Evolutionary conservation across 2,888 invertebrate genomes (phyloP), one percentile per base, ranked within the genome.

Genomic region (Mesorhabditis belari): DNA sequence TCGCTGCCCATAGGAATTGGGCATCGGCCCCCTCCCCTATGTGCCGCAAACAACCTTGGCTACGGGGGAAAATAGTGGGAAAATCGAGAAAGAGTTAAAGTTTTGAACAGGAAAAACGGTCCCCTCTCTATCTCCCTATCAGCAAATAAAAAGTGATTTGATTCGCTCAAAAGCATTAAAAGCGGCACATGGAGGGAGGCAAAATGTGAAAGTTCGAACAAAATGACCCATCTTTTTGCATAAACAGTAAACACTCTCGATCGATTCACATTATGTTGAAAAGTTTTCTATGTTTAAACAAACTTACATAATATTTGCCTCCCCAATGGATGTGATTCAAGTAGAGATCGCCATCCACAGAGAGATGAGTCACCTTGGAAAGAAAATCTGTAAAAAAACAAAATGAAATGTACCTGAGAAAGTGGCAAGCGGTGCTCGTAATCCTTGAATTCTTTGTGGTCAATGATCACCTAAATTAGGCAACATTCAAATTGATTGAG

Each of bases 361-460:
- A 74, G 50, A 75, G 60, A 59, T 75, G 75, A 21, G 68, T 66
- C 67, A 35, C 44, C 56, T 23, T n/a, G n/a, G n/a, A n/a, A n/a
- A n/a, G n/a, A n/a, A n/a, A n/a, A n/a, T n/a, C n/a, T n/a, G n/a
- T n/a, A n/a, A n/a, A n/a, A n/a, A n/a, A n/a, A n/a, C n/a, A n/a
- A n/a, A n/a, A n/a, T n/a, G n/a, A n/a, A n/a, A n/a, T n/a, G 12
- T n/a, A 70, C 67, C 17, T 69, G 69, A 49, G 66, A 60, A 26
- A 75, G 62, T 25, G 75, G 74, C 6, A 74, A 67, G 61, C 75
- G 74, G 62, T 74, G 70, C 62, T 75, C 70, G 68, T 69, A 76
- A 60, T 70, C 70, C 66, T 70, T 71, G 71, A 75, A 70, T 61
- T 75, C 73, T 64, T 74, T 74, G 60, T 75, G 73, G 67, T 75